Base-by-base conservation (phyloP, 2,888 invertebrate species). In the Torymus tubicola region DNA sequence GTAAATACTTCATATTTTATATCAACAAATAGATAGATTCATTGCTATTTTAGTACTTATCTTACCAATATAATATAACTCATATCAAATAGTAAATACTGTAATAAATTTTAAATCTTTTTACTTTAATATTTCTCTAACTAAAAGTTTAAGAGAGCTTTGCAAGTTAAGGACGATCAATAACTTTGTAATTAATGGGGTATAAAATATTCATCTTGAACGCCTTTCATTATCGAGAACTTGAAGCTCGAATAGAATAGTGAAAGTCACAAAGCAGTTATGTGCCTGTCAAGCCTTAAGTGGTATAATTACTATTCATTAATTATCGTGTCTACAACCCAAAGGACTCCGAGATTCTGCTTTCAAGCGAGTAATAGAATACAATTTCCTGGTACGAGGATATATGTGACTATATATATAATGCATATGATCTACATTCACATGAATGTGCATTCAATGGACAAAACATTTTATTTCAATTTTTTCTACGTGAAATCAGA, bases 301-400 rank as follows among this genome's bases (percentile, higher is more conserved):
- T 79, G 81, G 82, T 84, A 83, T 84, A 83, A 85, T 85, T 85
- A 82, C 68, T 70, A 76, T 84, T 84, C 83, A 84, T 84, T 83
- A 84, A 84, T 84, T 83, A 84, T 82, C 76, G 67, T 24, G 55
- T 24, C 72, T 31, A 31, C 64, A 64, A 85, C 80, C 63, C 71
- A 64, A 73, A 81, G 65, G 81, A 84, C 84, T 84, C 72, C 76
- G 57, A 57, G 18, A 68, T 55, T 60, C 71, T 57, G 57, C 57
- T 12, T 31, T 55, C 16, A 57, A 57, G 69, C 16, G 31, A 5
- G 58, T 50, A 70, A 70, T 67, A 67, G 52, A 67, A 67, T 70
- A 50, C n/a, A 42, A 60, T 55, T 57, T 69, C 57, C 55, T 3
- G 21, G 31, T 8, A 11, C 21, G 4, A 16, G 12, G 31, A 57